These are phyloP conservation scores for Chinchilla lanigera DNA, from an alignment of 2,113 vertebrate genomes.

Conservation along the genomic window DNA sequence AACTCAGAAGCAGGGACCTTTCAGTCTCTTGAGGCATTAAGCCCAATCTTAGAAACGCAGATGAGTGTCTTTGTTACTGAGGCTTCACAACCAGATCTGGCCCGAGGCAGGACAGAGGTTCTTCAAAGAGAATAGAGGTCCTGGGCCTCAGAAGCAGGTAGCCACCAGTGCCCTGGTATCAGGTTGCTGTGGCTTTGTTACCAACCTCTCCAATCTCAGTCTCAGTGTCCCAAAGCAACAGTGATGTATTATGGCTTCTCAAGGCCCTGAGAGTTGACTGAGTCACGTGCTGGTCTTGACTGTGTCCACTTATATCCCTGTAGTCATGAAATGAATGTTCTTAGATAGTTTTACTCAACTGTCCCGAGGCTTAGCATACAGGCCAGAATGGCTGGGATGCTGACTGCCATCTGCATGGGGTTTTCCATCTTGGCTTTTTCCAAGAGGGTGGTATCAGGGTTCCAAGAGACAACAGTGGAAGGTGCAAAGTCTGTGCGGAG, in stretches of 20 bases:
- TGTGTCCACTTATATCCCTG: accelerated
- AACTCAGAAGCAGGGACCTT: background rate
- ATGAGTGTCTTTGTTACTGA: background rate
- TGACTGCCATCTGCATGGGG: too few relatives aligned
- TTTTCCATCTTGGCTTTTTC: background rate
- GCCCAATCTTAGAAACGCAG: background rate
- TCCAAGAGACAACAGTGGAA: background rate
- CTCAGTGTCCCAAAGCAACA: background rate
- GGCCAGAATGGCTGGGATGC: background rate
- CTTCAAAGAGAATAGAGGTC: background rate
- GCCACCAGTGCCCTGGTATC: too few relatives aligned
- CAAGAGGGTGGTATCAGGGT: background rate
- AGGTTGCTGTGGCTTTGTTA: background rate
- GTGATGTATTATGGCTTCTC: background rate
- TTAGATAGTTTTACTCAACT: background rate
- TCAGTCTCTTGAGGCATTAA: background rate
- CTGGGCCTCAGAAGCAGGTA: background rate
- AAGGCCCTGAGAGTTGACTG: background rate
- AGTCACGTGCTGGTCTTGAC: background rate
- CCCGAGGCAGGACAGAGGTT: background rate
- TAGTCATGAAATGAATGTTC: background rate
- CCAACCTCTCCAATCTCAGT: background rate
- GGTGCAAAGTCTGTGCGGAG: background rate
- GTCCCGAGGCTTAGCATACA: background rate
- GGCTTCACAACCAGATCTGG: background rate